phyloP scores from a whole-genome alignment of 2,113 vertebrate species.

The Orcinus orca region DNA sequence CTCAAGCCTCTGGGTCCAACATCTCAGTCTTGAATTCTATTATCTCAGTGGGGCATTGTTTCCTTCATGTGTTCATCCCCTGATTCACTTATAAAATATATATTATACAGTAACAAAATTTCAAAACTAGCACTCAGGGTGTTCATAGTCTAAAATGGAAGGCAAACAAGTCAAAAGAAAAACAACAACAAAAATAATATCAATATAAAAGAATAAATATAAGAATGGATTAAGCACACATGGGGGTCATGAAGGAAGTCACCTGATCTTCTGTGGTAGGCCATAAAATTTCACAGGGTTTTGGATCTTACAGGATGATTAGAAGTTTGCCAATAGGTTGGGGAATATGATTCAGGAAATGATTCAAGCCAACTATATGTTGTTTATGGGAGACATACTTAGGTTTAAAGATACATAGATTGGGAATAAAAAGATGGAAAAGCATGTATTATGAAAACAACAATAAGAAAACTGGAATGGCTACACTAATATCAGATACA shows the following conservation, averaged over 20 bases:
- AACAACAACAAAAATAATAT: neutral
- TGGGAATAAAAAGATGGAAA: neutral
- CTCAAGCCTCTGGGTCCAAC: neutral
- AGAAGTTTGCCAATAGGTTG: neutral
- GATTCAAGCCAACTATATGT: neutral
- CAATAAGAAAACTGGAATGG: neutral
- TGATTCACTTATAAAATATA: neutral
- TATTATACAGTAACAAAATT: neutral
- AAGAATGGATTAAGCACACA: neutral
- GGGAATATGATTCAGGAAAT: neutral
- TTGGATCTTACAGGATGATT: neutral
- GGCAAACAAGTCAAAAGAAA: neutral
- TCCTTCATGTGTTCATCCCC: neutral
- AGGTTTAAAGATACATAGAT: neutral
- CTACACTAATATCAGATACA: neutral
- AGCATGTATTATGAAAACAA: neutral
- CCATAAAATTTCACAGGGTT: neutral
- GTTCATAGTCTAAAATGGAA: neutral
- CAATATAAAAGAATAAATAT: neutral
- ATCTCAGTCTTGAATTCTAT: neutral
- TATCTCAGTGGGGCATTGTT: neutral
- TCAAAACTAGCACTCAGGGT: neutral
- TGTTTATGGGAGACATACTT: neutral
- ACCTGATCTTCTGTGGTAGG: neutral
- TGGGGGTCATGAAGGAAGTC: neutral